These are phyloP conservation scores for Dicaeum eximium DNA, from an alignment of 2,113 vertebrate species.

Conservation along the genomic window DNA sequence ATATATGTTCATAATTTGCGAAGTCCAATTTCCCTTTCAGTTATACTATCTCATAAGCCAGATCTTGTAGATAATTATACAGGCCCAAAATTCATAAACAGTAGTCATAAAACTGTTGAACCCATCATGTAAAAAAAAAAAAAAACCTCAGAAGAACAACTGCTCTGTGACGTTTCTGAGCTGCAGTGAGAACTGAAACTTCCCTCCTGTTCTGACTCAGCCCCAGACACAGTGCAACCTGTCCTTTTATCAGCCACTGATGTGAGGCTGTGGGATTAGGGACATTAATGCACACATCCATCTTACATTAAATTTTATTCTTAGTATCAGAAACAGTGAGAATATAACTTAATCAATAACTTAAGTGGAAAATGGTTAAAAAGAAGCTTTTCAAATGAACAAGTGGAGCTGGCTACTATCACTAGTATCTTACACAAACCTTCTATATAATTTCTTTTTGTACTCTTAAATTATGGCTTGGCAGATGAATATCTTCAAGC, in stretches of 20 bases:
- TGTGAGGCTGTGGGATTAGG: not conserved
- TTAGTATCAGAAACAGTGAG: not conserved
- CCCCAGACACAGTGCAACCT: not conserved
- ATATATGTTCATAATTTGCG: not conserved
- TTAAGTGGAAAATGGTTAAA: not conserved
- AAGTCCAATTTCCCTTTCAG: not conserved
- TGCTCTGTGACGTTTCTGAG: not conserved
- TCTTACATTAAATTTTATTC: not conserved
- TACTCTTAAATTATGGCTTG: not conserved
- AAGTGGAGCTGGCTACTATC: not conserved
- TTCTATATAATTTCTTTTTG: not conserved
- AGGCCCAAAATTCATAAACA: fast-evolving
- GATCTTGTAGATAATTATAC: not conserved
- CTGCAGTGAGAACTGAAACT: not conserved
- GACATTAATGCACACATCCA: not conserved
- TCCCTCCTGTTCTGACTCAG: not conserved
- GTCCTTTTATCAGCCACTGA: not conserved
- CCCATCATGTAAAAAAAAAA: not conserved
- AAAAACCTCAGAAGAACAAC: not conserved
- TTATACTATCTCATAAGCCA: not conserved
- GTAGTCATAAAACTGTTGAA: not conserved
- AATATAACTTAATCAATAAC: not conserved
- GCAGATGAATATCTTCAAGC: not conserved
- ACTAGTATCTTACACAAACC: not conserved
- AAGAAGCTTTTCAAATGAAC: not conserved